Conservation (phyloP, 2,113 vertebrate genomes). For the Notechis scutatus region DNA sequence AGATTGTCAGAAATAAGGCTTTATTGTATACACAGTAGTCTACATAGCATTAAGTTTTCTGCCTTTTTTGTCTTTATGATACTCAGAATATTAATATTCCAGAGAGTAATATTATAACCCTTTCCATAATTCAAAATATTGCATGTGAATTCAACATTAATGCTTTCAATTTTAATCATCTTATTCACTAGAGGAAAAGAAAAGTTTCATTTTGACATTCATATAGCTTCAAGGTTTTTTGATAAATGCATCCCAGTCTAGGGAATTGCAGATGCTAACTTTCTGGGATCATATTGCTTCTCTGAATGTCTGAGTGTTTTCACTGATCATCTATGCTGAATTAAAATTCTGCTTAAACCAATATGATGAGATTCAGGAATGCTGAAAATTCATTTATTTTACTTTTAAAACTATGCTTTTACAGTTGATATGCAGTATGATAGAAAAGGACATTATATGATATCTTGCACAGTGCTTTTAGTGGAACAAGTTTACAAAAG, state of each 20-base stretch:
- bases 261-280: not conserved
- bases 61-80: not conserved
- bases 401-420: not conserved
- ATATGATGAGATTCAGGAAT: not conserved
- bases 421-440: not conserved
- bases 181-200: slow-evolving; percentile 21
- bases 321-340: not conserved
- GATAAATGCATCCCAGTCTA: not conserved
- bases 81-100: not conserved
- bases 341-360: slow-evolving; percentile 11
- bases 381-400: not conserved
- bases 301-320: not conserved
- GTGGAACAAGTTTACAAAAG: not conserved
- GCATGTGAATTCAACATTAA: not conserved
- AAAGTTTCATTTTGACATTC: slow-evolving; percentile 16
- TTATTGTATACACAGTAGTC: not conserved
- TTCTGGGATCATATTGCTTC: slow-evolving; percentile 4
- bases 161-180: not conserved
- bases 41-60: not conserved
- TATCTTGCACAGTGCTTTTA: not conserved
- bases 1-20: not conserved
- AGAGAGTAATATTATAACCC: not conserved
- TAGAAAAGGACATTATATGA: not conserved
- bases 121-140: slow-evolving; percentile 3
- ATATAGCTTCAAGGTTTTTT: not conserved